phyloP scores from a whole-genome alignment of 1,140 invertebrate genomes.

The Drosophila burlai region DNA sequence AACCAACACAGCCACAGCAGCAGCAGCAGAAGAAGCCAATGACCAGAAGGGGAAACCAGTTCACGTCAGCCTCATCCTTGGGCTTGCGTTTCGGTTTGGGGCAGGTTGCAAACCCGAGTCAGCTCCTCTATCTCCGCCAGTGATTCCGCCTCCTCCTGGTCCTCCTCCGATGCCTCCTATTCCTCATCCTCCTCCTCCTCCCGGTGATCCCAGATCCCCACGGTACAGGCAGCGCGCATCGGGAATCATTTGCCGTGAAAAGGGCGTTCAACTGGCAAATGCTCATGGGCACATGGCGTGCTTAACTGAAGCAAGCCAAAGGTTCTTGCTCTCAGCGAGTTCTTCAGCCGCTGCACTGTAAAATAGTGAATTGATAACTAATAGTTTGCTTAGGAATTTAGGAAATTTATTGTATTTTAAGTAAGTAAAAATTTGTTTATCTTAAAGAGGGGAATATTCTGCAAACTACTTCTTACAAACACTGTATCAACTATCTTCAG shows the following conservation, averaged over 20 bases:
- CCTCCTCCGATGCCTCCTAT: neutral
- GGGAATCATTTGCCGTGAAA: slow-evolving; percentile 85
- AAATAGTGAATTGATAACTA: slow-evolving; percentile 8
- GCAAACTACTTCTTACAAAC: neutral
- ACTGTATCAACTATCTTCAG: neutral
- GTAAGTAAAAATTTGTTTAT: neutral
- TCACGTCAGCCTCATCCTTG: slow-evolving; percentile 55
- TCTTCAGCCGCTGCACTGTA: slow-evolving; percentile 48
- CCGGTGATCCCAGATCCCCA: slow-evolving; percentile 6
- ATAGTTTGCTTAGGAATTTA: neutral
- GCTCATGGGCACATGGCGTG: slow-evolving; percentile 79
- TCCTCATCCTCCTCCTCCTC: neutral
- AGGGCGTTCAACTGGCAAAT: slow-evolving; percentile 84
- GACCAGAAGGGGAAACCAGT: slow-evolving; percentile 60
- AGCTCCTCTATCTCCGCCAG: slow-evolving; percentile 29
- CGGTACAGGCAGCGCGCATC: slow-evolving; percentile 54
- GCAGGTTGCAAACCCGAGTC: slow-evolving; percentile 44
- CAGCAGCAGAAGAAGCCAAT: slow-evolving; percentile 48
- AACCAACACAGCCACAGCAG: neutral
- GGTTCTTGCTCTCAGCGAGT: slow-evolving; percentile 77
- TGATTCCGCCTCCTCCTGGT: slow-evolving; percentile 3
- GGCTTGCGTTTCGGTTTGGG: slow-evolving; percentile 48
- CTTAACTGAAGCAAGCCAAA: slow-evolving; percentile 54
- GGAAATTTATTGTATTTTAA: neutral
- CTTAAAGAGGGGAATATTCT: neutral